These are phyloP conservation scores for Charanyca ferruginea DNA, from an alignment of 2,888 invertebrate species.

Conservation along the genomic window DNA sequence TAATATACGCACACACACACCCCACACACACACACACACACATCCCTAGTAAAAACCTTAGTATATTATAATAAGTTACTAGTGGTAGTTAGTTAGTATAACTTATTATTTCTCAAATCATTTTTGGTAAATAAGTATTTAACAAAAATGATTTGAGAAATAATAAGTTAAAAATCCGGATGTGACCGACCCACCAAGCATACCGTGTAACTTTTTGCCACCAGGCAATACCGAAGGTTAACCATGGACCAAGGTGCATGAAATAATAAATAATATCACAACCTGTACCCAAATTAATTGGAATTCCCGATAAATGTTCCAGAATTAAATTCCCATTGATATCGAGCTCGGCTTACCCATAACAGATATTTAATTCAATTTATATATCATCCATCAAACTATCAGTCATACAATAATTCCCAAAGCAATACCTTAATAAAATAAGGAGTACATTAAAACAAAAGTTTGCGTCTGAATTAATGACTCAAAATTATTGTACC, in stretches of 20 bases:
- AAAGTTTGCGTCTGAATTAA: constrained; percentile 65
- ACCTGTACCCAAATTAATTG: neutral
- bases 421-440: constrained; percentile 54
- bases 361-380: constrained; percentile 58
- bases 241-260: neutral
- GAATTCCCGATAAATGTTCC: neutral
- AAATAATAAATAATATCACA: neutral
- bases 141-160: too few species aligned
- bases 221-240: too few species aligned
- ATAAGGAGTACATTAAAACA: constrained; percentile 63
- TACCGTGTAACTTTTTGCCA: too few species aligned
- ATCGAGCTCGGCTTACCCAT: constrained; percentile 2
- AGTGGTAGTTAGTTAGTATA: too few species aligned
- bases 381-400: constrained; percentile 51
- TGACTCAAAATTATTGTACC: constrained; percentile 68
- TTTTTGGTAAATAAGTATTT: too few species aligned
- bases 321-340: constrained; percentile 21
- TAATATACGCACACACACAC: too few species aligned
- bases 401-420: constrained; percentile 48
- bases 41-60: too few species aligned
- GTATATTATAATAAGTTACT: too few species aligned
- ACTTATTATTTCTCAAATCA: too few species aligned
- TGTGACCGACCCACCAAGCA: too few species aligned
- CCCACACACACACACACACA: too few species aligned
- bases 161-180: too few species aligned